These are phyloP conservation scores for Sebastes reedi DNA, from an alignment of 2,797 vertebrate genomes.

Conservation along the genomic window DNA sequence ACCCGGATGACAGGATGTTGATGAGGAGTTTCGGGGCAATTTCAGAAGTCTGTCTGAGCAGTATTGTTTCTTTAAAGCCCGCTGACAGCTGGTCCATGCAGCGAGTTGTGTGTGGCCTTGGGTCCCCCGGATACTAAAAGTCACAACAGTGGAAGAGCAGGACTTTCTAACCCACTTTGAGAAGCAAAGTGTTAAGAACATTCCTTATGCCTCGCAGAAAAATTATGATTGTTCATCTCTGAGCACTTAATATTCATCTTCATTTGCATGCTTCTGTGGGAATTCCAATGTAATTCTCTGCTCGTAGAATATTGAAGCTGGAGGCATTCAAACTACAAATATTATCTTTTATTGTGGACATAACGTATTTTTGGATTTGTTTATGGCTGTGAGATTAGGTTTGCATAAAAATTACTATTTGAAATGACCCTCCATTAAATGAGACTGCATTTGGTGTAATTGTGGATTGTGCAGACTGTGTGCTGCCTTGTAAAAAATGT, in stretches of 20 bases:
- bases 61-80: constrained; percentile 38
- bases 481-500: not conserved
- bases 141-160: not conserved
- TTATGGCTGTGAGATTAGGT: constrained; percentile 24
- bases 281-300: constrained; percentile 27
- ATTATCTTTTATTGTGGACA: constrained; percentile 27
- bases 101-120: constrained; percentile 19
- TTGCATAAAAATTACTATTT: constrained; percentile 8
- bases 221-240: not conserved
- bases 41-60: constrained; percentile 31
- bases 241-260: constrained; percentile 19
- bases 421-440: constrained; percentile 14
- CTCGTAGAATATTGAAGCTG: constrained; percentile 6
- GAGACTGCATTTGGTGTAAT: constrained; percentile 1
- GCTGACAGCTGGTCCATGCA: constrained; percentile 33
- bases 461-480: not conserved
- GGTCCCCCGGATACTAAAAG: not conserved
- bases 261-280: constrained; percentile 25
- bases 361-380: constrained; percentile 19
- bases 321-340: constrained; percentile 8
- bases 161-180: not conserved
- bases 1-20: constrained; percentile 49
- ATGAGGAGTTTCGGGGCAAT: constrained; percentile 48
- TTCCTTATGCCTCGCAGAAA: not conserved
- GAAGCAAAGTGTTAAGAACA: not conserved